A percentile compares a stretch with the other conserved stretches of the same genome.
Conservation (phyloP, 1,140 invertebrate genomes). For the Saccostrea cuccullata region DNA sequence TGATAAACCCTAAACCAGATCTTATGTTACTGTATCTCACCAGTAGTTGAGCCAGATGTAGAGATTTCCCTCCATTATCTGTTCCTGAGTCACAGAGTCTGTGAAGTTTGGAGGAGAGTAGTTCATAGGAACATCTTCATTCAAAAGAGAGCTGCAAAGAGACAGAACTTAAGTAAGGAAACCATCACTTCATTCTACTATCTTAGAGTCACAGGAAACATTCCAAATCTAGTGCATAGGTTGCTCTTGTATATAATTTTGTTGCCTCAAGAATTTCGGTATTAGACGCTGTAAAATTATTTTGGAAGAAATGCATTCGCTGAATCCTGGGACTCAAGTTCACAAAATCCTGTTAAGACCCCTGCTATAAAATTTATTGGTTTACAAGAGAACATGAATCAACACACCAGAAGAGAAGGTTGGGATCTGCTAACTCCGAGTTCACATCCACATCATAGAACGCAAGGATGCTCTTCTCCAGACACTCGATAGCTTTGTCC, state of each 20-base stretch:
- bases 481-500: constrained; percentile 61
- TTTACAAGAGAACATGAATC: background rate
- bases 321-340: too few relatives aligned
- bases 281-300: too few relatives aligned
- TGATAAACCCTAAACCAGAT: background rate
- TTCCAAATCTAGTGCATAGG: background rate
- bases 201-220: background rate
- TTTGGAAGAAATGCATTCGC: too few relatives aligned
- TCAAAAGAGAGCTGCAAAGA: constrained; percentile 40
- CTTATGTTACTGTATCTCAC: constrained; percentile 44
- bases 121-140: constrained; percentile 53
- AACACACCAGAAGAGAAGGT: constrained; percentile 67
- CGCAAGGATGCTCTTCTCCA: constrained; percentile 64
- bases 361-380: background rate
- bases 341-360: too few relatives aligned
- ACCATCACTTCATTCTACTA: background rate
- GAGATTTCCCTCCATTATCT: constrained; percentile 44
- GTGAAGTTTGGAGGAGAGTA: constrained; percentile 47
- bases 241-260: too few relatives aligned
- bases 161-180: background rate
- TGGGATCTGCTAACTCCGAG: constrained; percentile 57
- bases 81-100: constrained; percentile 49
- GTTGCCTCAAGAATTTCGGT: too few relatives aligned
- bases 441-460: constrained; percentile 62
- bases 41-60: constrained; percentile 67